Percentiles rank a stretch among this genome's conserved stretches.
These are phyloP conservation scores for Babyrousa celebensis DNA, from an alignment of 2,797 vertebrate genomes.

Conservation along the genomic window DNA sequence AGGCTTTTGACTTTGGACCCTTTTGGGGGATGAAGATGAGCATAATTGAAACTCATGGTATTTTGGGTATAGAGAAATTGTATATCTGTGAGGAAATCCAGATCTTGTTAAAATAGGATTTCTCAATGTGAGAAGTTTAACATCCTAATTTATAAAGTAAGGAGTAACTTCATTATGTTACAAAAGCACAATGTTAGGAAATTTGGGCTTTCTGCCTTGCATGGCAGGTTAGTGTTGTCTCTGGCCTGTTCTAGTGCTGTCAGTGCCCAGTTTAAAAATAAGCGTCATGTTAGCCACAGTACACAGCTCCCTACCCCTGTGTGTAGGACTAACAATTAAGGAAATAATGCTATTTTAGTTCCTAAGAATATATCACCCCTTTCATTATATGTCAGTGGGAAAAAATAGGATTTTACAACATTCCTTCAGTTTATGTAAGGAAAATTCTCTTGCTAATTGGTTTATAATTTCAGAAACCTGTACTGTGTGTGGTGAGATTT, in stretches of 20 bases:
- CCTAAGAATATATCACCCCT: not conserved
- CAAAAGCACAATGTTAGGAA: not conserved
- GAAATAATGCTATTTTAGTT: conserved; percentile 58
- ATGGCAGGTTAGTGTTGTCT: conserved; percentile 40
- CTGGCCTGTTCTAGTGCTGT: conserved; percentile 27
- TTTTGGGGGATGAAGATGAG: not conserved
- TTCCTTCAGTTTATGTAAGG: conserved; percentile 64
- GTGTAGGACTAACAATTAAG: conserved; percentile 23
- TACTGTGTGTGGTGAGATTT: not conserved
- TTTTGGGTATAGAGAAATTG: conserved; percentile 7
- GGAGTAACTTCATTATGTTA: conserved; percentile 8
- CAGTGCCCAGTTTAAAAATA: conserved; percentile 72
- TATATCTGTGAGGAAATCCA: conserved; percentile 33
- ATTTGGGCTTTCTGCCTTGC: not conserved
- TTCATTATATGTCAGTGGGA: conserved; percentile 1
- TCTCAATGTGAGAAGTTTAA: conserved; percentile 5
- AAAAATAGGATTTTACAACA: conserved; percentile 27
- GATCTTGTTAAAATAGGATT: conserved; percentile 44
- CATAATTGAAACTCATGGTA: conserved; percentile 11
- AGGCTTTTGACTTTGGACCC: not conserved
- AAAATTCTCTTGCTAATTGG: conserved; percentile 22
- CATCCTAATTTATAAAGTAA: conserved; percentile 46
- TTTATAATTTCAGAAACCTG: conserved; percentile 55
- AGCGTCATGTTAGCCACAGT: not conserved
- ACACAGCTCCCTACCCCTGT: conserved; percentile 35